Conservation (phyloP, 2,888 invertebrate species). For the Caenorhabditis sinica region DNA sequence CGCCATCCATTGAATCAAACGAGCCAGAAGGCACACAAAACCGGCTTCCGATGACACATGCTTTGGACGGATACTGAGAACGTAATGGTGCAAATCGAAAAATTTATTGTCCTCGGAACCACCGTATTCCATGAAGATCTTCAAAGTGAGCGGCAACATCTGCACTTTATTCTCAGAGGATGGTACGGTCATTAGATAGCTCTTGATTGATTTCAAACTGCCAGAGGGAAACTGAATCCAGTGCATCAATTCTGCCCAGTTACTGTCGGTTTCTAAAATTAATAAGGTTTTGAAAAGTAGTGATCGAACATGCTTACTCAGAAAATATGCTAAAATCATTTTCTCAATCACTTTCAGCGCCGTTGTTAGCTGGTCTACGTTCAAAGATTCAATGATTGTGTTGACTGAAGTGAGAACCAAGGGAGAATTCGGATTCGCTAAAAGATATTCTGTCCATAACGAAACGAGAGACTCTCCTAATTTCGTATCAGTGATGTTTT, state of each 20-base stretch:
- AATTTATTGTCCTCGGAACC: slow-evolving; percentile 62
- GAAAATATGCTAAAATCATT: slow-evolving; percentile 76
- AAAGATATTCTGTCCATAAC: slow-evolving; percentile 68
- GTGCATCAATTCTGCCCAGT: slow-evolving; percentile 70
- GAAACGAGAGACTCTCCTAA: slow-evolving; percentile 75
- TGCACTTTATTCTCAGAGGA: slow-evolving; percentile 70
- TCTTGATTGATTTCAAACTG: slow-evolving; percentile 52
- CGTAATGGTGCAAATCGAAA: slow-evolving; percentile 71
- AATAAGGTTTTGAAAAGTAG: background rate
- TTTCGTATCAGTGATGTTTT: slow-evolving; percentile 71
- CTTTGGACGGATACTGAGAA: slow-evolving; percentile 79
- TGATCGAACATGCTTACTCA: slow-evolving; percentile 66
- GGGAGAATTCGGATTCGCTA: slow-evolving; percentile 68
- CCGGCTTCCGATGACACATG: slow-evolving; percentile 73
- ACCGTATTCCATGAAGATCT: slow-evolving; percentile 66
- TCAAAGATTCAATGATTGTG: slow-evolving; percentile 71
- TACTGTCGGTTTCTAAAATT: slow-evolving; percentile 67
- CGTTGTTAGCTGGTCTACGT: slow-evolving; percentile 72
- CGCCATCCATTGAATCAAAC: slow-evolving; percentile 67
- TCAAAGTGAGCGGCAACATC: slow-evolving; percentile 66
- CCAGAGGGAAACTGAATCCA: slow-evolving; percentile 71
- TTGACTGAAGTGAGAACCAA: slow-evolving; percentile 69
- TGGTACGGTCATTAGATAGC: slow-evolving; percentile 72
- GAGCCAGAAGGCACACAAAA: slow-evolving; percentile 73
- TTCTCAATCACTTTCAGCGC: slow-evolving; percentile 78